These are phyloP conservation scores for Anastatus disparis DNA, from an alignment of 1,140 invertebrate genomes.

Conservation along the genomic window DNA sequence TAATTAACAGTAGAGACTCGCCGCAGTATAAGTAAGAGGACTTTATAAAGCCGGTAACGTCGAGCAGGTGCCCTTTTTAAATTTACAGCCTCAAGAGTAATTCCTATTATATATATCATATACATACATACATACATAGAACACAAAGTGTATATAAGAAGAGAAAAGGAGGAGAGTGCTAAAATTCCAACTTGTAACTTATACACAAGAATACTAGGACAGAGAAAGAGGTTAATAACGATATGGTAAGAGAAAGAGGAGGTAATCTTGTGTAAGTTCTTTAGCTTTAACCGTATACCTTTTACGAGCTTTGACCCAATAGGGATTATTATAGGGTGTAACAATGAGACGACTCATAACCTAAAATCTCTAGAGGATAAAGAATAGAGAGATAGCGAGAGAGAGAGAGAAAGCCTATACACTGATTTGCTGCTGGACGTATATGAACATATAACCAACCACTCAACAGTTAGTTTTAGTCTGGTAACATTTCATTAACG, in stretches of 20 bases:
- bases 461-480: neutral
- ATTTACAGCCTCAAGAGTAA: slow-evolving; percentile 48
- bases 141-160: no score
- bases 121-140: no score
- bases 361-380: neutral
- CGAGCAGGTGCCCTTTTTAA: slow-evolving; percentile 51
- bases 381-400: no score
- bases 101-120: no score
- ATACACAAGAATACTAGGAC: no score
- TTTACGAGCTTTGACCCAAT: neutral
- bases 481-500: slow-evolving; percentile 7
- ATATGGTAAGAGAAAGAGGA: no score
- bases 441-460: neutral
- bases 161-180: no score
- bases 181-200: no score
- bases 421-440: slow-evolving; percentile 10
- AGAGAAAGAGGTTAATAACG: slow-evolving; percentile 18
- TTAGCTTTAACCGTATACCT: neutral
- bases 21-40: neutral
- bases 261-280: neutral
- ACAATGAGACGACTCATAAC: slow-evolving; percentile 43
- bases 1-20: slow-evolving; percentile 18
- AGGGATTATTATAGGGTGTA: slow-evolving; percentile 32
- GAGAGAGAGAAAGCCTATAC: no score
- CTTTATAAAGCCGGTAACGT: neutral